Percentiles rank a stretch among this genome's conserved stretches.
Evolutionary conservation across 2,888 invertebrate genomes (phyloP).

Genomic region (Amorpha juglandis): DNA sequence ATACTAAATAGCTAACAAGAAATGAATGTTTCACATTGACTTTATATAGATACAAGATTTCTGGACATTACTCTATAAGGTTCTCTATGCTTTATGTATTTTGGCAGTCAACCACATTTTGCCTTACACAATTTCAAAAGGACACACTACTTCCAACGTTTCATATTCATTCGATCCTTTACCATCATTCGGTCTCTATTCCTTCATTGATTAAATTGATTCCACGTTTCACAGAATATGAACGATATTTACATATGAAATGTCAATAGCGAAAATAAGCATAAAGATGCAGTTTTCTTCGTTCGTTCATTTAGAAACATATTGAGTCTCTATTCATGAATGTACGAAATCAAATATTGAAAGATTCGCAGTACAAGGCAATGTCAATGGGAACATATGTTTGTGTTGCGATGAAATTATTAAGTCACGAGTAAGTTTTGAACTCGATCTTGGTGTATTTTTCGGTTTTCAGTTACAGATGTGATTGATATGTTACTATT

Average conservation of each 20-base stretch:
- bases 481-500: neutral
- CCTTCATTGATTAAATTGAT: slow-evolving; percentile 20
- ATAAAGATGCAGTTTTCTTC: slow-evolving; percentile 24
- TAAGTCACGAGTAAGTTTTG: neutral
- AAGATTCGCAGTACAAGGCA: slow-evolving; percentile 28
- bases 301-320: slow-evolving; percentile 14
- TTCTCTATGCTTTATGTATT: neutral
- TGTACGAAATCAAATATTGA: slow-evolving; percentile 26
- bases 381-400: slow-evolving; percentile 17
- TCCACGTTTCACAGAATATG: neutral
- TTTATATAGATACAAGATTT: too few relatives aligned
- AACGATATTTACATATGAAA: slow-evolving; percentile 14
- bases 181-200: neutral
- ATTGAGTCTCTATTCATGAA: slow-evolving; percentile 27
- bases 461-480: neutral
- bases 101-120: neutral
- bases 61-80: too few relatives aligned
- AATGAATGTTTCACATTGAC: too few relatives aligned
- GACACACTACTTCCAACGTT: neutral
- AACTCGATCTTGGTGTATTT: neutral
- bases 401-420: slow-evolving; percentile 13
- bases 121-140: slow-evolving; percentile 8
- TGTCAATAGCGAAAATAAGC: slow-evolving; percentile 12
- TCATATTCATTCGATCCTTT: slow-evolving; percentile 12
- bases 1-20: too few relatives aligned